Evolutionary conservation across 2,888 invertebrate species (phyloP).

Genomic region (Chrysomela aeneicollis): DNA sequence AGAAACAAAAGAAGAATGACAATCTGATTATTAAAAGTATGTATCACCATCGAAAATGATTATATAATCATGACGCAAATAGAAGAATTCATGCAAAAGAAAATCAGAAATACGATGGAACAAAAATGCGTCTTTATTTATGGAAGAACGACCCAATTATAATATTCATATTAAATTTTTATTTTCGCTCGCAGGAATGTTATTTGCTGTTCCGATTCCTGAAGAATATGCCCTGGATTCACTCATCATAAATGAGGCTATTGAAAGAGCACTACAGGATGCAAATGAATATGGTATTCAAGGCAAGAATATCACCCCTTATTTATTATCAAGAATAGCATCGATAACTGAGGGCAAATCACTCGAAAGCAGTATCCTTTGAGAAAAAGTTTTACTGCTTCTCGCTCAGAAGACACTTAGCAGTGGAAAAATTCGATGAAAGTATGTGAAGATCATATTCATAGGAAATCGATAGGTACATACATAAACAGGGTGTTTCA

Average conservation of each 20-base stretch:
- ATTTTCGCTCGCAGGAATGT: conserved; percentile 59
- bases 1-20: no score
- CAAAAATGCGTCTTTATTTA: no score
- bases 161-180: conserved; percentile 1
- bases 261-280: conserved; percentile 73
- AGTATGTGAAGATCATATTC: no score
- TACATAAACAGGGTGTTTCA: no score
- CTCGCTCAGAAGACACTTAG: neutral
- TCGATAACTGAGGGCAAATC: conserved; percentile 84
- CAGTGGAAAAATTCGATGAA: no score
- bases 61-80: no score
- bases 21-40: no score
- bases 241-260: conserved; percentile 71
- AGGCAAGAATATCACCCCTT: conserved; percentile 95
- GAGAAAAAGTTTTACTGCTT: neutral
- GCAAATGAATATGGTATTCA: conserved; percentile 65
- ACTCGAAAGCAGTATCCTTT: conserved; percentile 84
- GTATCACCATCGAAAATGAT: no score
- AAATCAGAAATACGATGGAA: no score
- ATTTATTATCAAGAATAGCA: conserved; percentile 79
- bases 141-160: no score
- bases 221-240: conserved; percentile 70
- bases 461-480: no score
- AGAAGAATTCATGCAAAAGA: no score
- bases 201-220: conserved; percentile 93